A percentile compares a stretch with the other conserved stretches of the same genome.
Evolutionary conservation across 2,113 vertebrate species (phyloP).

Genomic region (Piaya cayana): DNA sequence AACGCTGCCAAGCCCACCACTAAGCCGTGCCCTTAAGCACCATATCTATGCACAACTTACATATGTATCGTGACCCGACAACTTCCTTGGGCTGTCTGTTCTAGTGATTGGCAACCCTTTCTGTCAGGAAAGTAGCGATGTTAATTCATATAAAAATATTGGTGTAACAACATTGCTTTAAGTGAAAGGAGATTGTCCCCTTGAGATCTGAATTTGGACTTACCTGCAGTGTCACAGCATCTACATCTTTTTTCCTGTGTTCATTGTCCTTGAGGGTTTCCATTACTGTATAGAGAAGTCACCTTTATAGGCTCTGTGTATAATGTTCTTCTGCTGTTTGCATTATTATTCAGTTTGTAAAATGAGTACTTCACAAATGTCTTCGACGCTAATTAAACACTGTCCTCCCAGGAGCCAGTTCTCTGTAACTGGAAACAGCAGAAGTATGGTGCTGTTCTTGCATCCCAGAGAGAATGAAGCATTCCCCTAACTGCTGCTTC

Average conservation of each 20-base stretch:
- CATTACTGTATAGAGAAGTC: not conserved
- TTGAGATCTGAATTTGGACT: not conserved
- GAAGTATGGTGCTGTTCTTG: not conserved
- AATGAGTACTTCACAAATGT: not conserved
- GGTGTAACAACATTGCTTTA: not conserved
- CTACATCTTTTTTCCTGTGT: not conserved
- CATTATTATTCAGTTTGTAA: not conserved
- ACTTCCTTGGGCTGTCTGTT: too few species aligned
- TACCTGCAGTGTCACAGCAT: not conserved
- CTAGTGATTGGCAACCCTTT: too few species aligned
- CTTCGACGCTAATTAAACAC: constrained; percentile 1
- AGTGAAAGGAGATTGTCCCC: not conserved
- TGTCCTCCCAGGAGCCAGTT: not conserved
- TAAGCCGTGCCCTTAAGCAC: too few species aligned
- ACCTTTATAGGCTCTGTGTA: not conserved
- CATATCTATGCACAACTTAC: too few species aligned
- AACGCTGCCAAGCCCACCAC: too few species aligned
- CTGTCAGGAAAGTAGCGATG: not conserved
- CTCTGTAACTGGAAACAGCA: not conserved
- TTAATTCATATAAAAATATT: not conserved
- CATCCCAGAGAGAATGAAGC: not conserved
- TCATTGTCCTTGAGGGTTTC: not conserved
- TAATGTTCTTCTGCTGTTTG: not conserved
- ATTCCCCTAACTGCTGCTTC: not conserved
- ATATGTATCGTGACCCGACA: too few species aligned